Evolutionary conservation across 2,113 vertebrate species (phyloP).

Genomic region (Sciurus niger): DNA sequence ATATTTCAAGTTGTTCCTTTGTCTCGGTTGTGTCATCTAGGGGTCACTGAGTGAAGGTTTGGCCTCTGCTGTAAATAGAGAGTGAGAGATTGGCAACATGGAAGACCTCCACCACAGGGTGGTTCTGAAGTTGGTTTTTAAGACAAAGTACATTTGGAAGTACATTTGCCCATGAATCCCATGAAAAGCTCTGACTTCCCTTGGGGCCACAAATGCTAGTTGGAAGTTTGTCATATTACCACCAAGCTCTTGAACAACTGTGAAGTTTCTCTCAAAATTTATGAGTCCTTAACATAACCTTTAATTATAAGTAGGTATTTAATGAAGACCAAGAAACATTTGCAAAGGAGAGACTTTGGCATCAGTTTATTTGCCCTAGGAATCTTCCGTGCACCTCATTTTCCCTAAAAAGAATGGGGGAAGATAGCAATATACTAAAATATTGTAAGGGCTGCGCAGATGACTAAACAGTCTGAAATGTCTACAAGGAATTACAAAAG

Average conservation of each 20-base stretch:
- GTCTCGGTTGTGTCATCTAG: not conserved
- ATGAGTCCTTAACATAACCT: not conserved
- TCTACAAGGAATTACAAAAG: not conserved
- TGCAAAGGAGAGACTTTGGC: not conserved
- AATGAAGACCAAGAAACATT: conserved; percentile 16
- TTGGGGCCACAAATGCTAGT: not conserved
- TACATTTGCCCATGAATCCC: not conserved
- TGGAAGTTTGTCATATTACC: not conserved
- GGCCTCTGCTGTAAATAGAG: not conserved
- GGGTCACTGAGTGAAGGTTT: not conserved
- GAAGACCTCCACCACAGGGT: not conserved
- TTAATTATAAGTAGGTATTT: not conserved
- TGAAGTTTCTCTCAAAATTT: not conserved
- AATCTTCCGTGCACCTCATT: not conserved
- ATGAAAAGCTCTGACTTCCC: not conserved
- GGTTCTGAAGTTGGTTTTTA: not conserved
- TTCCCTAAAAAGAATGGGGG: not conserved
- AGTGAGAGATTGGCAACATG: not conserved
- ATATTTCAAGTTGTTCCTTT: not conserved
- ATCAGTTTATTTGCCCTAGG: not conserved
- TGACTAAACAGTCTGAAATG: not conserved
- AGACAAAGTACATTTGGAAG: not conserved
- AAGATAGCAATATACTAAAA: not conserved
- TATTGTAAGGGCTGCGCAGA: not conserved
- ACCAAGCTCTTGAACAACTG: not conserved